Conservation (phyloP, 2,888 invertebrate species). For the Thera obeliscata region DNA sequence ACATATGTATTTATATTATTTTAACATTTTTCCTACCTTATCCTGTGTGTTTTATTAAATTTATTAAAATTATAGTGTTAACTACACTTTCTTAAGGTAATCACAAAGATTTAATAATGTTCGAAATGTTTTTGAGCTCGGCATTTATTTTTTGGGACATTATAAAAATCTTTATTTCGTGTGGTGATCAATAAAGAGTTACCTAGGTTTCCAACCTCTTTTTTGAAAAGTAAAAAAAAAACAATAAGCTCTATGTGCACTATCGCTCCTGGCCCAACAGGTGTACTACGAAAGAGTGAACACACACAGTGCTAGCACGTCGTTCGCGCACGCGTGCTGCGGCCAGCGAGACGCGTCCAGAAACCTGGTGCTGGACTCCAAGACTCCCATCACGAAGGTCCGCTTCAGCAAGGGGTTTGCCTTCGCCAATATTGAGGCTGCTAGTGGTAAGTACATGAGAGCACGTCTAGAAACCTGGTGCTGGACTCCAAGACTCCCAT, state of each 20-base stretch:
- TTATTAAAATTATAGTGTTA: too few species aligned
- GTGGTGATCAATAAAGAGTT: too few species aligned
- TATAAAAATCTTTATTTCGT: too few species aligned
- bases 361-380: slow-evolving; percentile 86
- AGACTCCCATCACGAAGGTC: slow-evolving; percentile 90
- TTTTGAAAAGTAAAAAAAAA: neutral
- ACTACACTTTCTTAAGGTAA: too few species aligned
- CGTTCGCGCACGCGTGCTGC: slow-evolving; percentile 91
- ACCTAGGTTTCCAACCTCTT: too few species aligned
- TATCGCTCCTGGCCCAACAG: slow-evolving; percentile 57
- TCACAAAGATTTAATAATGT: too few species aligned
- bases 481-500: slow-evolving; percentile 88
- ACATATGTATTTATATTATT: too few species aligned
- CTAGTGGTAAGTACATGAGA: slow-evolving; percentile 73
- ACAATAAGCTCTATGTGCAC: slow-evolving; percentile 2
- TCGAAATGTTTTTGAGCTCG: too few species aligned
- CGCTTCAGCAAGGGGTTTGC: slow-evolving; percentile 92
- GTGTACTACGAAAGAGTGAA: slow-evolving; percentile 93
- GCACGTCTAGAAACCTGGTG: slow-evolving; percentile 87
- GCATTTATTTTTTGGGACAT: too few species aligned
- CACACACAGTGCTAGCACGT: slow-evolving; percentile 90
- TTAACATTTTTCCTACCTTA: too few species aligned
- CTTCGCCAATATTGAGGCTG: slow-evolving; percentile 91
- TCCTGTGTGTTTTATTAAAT: too few species aligned
- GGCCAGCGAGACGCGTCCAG: slow-evolving; percentile 91